These are phyloP conservation scores for Spisula subtruncata DNA, from an alignment of 2,888 invertebrate species.

Conservation along the genomic window DNA sequence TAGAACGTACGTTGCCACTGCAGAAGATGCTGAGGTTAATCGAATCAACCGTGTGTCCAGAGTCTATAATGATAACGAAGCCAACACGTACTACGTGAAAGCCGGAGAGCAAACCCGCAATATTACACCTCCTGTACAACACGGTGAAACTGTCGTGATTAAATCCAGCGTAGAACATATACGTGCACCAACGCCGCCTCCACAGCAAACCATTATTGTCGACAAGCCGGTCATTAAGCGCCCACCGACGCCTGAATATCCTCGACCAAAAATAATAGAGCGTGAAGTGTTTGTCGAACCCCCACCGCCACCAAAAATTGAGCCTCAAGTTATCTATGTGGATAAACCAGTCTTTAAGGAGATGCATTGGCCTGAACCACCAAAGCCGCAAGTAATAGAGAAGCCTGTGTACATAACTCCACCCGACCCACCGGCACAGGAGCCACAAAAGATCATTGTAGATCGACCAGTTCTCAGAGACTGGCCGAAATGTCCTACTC, in stretches of 20 bases:
- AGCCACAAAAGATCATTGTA: conserved; percentile 58
- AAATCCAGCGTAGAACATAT: conserved; percentile 50
- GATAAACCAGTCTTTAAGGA: conserved; percentile 64
- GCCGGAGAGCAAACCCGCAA: conserved; percentile 54
- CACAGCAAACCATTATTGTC: conserved; percentile 64
- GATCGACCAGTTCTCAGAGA: conserved; percentile 60
- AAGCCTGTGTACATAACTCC: conserved; percentile 52
- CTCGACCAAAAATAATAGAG: conserved; percentile 61
- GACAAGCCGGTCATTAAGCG: conserved; percentile 62
- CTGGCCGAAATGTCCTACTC: conserved; percentile 46
- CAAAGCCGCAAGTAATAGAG: conserved; percentile 57
- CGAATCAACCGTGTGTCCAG: conserved; percentile 32
- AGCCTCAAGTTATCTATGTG: conserved; percentile 61
- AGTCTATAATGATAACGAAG: conserved; percentile 27
- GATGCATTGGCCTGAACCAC: conserved; percentile 54
- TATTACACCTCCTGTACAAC: conserved; percentile 34
- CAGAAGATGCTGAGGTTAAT: conserved; percentile 20
- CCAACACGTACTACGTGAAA: conserved; percentile 64
- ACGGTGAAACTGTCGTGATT: conserved; percentile 58
- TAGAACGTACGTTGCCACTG: conserved; percentile 52
- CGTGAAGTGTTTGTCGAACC: conserved; percentile 58
- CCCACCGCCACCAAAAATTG: conserved; percentile 56
- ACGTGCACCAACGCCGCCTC: conserved; percentile 49
- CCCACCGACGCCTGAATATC: conserved; percentile 34
- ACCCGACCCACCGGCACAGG: conserved; percentile 53